phyloP scores from a whole-genome alignment of 1,140 invertebrate genomes.

The Periplaneta americana region DNA sequence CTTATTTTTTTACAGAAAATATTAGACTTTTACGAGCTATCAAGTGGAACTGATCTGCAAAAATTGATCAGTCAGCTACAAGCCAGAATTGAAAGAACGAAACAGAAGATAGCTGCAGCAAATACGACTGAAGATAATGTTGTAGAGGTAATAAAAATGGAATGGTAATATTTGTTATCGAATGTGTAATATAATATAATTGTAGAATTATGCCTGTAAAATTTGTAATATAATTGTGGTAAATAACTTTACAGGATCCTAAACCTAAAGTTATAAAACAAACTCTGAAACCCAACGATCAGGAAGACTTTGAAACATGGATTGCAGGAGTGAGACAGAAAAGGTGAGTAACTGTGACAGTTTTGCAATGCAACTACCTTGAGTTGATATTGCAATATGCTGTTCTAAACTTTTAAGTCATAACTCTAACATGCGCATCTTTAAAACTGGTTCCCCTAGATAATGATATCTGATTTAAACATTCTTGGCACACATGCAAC shows the following conservation, averaged over 20 bases:
- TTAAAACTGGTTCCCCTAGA: background rate
- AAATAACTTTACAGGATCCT: conserved; percentile 39
- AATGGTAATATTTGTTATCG: too few relatives aligned
- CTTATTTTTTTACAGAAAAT: conserved; percentile 39
- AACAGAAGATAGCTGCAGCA: conserved; percentile 68
- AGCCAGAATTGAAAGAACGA: conserved; percentile 69
- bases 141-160: conserved; percentile 42
- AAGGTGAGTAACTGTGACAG: conserved; percentile 40
- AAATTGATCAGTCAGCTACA: conserved; percentile 71
- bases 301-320: conserved; percentile 62
- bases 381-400: background rate
- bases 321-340: conserved; percentile 54
- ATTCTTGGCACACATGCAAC: too few relatives aligned
- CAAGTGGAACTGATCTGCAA: conserved; percentile 54
- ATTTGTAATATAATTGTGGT: too few relatives aligned
- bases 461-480: background rate
- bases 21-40: conserved; percentile 51
- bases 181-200: too few relatives aligned
- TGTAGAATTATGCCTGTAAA: too few relatives aligned
- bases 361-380: background rate
- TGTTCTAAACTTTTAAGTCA: background rate
- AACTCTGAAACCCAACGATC: conserved; percentile 51
- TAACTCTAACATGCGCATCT: background rate
- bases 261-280: conserved; percentile 36
- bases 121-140: conserved; percentile 58